phyloP scores from a whole-genome alignment of 2,888 invertebrate genomes.

The Pseudoips prasinana region DNA sequence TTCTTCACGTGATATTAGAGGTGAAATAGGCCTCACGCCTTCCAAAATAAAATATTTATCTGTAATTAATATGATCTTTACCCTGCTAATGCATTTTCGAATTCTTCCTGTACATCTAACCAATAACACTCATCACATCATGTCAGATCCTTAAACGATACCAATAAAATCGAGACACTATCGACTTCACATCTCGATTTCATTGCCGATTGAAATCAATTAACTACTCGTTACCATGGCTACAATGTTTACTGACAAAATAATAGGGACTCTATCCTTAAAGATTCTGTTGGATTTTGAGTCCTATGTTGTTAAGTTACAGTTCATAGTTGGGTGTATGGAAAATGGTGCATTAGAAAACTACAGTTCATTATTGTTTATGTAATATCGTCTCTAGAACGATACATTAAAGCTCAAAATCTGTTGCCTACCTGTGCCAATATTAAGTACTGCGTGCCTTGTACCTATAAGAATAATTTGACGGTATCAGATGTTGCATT shows the following conservation, averaged over 20 bases:
- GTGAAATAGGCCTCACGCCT: too few species aligned
- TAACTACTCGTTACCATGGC: constrained; percentile 27
- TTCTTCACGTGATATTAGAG: too few species aligned
- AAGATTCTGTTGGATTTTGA: constrained; percentile 2
- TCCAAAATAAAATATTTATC: too few species aligned
- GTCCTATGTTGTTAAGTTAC: too few species aligned
- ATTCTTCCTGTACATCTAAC: too few species aligned
- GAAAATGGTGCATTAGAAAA: too few species aligned
- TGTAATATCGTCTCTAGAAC: too few species aligned
- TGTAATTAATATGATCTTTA: too few species aligned
- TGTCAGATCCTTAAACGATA: constrained; percentile 3
- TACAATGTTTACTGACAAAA: constrained; percentile 25
- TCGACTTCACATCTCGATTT: constrained; percentile 19
- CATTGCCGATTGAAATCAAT: constrained; percentile 31
- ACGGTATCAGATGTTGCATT: constrained; percentile 26
- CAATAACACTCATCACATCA: neutral
- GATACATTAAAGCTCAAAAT: constrained; percentile 8
- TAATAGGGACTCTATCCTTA: constrained; percentile 4
- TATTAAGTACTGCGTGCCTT: constrained; percentile 18
- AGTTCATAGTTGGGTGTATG: too few species aligned
- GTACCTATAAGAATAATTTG: constrained; percentile 25
- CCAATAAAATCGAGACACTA: constrained; percentile 17
- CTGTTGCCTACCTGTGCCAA: neutral
- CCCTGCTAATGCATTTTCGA: too few species aligned
- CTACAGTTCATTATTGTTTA: too few species aligned